Evolutionary conservation across 2,113 vertebrate species (phyloP).

Genomic region (Ophiodon elongatus): DNA sequence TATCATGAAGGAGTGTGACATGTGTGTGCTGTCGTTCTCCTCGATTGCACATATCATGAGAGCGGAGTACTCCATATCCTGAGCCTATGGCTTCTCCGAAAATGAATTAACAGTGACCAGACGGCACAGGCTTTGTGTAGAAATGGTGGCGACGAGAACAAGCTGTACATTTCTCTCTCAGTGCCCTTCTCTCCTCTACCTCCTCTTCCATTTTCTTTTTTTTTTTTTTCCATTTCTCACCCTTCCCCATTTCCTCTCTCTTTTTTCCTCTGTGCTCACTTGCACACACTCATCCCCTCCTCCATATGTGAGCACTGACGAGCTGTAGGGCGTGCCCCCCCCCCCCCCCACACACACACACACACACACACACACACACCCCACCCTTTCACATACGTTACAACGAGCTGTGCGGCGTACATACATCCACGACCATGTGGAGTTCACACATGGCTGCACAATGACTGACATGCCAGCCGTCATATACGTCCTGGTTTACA

Average conservation of each 20-base stretch:
- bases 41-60: background rate
- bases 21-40: slow-evolving; percentile 21
- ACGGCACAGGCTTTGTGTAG: slow-evolving; percentile 35
- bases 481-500: slow-evolving; percentile 42
- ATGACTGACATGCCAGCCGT: slow-evolving; percentile 31
- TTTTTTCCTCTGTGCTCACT: slow-evolving; percentile 45
- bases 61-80: slow-evolving; percentile 26
- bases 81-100: background rate
- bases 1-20: background rate
- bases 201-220: slow-evolving; percentile 53
- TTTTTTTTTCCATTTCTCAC: slow-evolving; percentile 44
- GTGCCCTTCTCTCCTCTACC: slow-evolving; percentile 42
- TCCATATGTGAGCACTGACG: slow-evolving; percentile 67
- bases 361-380: no score
- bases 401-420: slow-evolving; percentile 20
- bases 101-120: slow-evolving; percentile 41
- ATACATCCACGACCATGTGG: slow-evolving; percentile 57
- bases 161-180: slow-evolving; percentile 63
- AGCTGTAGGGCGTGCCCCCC: slow-evolving; percentile 76
- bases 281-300: slow-evolving; percentile 61
- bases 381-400: slow-evolving; percentile 40
- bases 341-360: background rate
- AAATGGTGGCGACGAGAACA: slow-evolving; percentile 65
- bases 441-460: slow-evolving; percentile 65
- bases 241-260: slow-evolving; percentile 52